A percentile compares a stretch with the other conserved stretches of the same genome.
phyloP scores from a whole-genome alignment of 2,888 invertebrate genomes.

The Stenodema calcarata region DNA sequence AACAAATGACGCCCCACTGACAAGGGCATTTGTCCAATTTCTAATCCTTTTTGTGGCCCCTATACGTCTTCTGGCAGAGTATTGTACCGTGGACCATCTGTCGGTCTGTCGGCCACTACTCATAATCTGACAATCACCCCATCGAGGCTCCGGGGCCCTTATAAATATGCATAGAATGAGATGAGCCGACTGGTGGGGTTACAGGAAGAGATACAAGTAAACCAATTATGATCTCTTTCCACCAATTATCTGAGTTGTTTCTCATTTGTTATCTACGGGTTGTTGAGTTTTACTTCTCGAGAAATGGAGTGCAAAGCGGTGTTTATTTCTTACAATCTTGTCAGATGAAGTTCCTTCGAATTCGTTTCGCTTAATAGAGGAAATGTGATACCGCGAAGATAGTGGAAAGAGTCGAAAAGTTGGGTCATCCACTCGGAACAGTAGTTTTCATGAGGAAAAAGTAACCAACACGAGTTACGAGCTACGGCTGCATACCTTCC shows the following conservation, averaged over 20 bases:
- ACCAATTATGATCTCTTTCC: slow-evolving; percentile 20
- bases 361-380: not conserved
- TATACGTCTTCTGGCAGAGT: not conserved
- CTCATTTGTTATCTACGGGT: not conserved
- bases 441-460: not conserved
- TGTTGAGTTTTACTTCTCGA: not conserved
- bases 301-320: not conserved
- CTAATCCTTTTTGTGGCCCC: slow-evolving; percentile 42
- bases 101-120: slow-evolving; percentile 35
- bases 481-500: no score
- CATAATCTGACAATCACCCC: slow-evolving; percentile 34
- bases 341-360: not conserved
- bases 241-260: not conserved
- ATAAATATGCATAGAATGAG: slow-evolving; percentile 26
- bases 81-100: slow-evolving; percentile 6
- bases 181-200: not conserved
- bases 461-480: not conserved
- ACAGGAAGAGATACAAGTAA: slow-evolving; percentile 30
- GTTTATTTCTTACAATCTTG: not conserved
- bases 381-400: not conserved
- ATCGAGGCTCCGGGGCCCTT: not conserved
- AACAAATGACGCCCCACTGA: slow-evolving; percentile 44
- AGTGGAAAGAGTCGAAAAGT: not conserved
- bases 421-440: not conserved
- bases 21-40: slow-evolving; percentile 46